Base-by-base conservation (phyloP, 2,113 vertebrate species). In the Aspiorhynchus laticeps region DNA sequence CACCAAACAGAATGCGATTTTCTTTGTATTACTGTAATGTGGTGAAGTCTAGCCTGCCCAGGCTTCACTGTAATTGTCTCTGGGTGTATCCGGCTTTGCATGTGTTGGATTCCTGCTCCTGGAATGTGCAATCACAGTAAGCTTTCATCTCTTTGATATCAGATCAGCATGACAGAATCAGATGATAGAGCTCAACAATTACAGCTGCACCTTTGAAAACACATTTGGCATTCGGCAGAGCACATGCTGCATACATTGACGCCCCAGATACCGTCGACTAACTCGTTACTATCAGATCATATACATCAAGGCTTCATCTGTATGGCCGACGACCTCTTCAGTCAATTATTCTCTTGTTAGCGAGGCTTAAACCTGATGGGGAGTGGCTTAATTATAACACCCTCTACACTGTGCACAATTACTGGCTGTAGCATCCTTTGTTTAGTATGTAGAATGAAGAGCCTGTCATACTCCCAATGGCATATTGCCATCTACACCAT, bases 221-320 rank as follows among this genome's bases (percentile, higher is more conserved):
- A 69, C n/a, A 81, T 65, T 86, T 59, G 69, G 69, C 69, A 84
- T 84, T 84, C 82, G 3, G 36, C 69, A 86, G 78, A 86, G 69
- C 85, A 74, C 67, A 74, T 81, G 48, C 51, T 43, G 83, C 83
- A 84, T 74, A 74, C 81, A 53, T 73, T 84, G 48, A 74, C 48
- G 67, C 82, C 82, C 67, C 46, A 73, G 82, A 84, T 73, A 56
- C 17, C 24, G 31, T 56, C 2, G 31, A 74, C 69, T 36, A 56
- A 74, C 82, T 51, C 26, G 5, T 48, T 71, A 56, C 82, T 73
- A 73, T 83, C 67, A 74, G 48, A 56, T 74, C 67, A 59, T 36
- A 84, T 38, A 41, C 69, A 56, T 84, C 48, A 59, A 26, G 33
- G 48, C n/a, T 75, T 74, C 83, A 38, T 84, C 65, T 84, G 43